phyloP scores from a whole-genome alignment of 2,888 invertebrate species.

The Pristionchus exspectatus region DNA sequence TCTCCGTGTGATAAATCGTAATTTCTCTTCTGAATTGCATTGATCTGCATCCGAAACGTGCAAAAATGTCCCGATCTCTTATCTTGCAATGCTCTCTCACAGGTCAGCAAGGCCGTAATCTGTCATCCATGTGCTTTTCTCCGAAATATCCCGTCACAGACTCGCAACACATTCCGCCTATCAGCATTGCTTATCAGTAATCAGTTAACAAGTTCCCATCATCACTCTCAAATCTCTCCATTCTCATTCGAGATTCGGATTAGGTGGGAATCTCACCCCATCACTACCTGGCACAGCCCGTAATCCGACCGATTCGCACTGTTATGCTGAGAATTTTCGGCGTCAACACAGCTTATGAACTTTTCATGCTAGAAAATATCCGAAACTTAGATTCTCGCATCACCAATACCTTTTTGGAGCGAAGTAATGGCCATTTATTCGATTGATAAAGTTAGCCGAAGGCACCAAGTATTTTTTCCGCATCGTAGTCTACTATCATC shows the following conservation, averaged over 20 bases:
- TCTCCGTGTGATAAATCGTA: neutral
- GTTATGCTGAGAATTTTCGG: neutral
- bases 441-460: neutral
- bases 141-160: neutral
- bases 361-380: neutral
- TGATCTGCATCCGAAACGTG: neutral
- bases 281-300: neutral
- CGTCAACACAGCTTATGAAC: neutral
- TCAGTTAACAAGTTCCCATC: slow-evolving; percentile 7
- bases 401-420: neutral
- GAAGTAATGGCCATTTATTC: neutral
- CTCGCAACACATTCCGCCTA: neutral
- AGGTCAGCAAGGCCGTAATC: too few species aligned
- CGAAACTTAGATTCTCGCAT: neutral
- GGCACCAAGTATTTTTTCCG: neutral
- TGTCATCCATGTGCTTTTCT: neutral
- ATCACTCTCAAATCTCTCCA: neutral
- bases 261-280: slow-evolving; percentile 15
- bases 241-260: neutral
- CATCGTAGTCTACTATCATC: neutral
- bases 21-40: neutral
- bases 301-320: neutral
- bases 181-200: neutral
- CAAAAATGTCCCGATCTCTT: too few species aligned
- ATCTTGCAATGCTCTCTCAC: too few species aligned